These are phyloP conservation scores for Penaeus chinensis DNA, from an alignment of 1,140 invertebrate species.

Conservation along the genomic window DNA sequence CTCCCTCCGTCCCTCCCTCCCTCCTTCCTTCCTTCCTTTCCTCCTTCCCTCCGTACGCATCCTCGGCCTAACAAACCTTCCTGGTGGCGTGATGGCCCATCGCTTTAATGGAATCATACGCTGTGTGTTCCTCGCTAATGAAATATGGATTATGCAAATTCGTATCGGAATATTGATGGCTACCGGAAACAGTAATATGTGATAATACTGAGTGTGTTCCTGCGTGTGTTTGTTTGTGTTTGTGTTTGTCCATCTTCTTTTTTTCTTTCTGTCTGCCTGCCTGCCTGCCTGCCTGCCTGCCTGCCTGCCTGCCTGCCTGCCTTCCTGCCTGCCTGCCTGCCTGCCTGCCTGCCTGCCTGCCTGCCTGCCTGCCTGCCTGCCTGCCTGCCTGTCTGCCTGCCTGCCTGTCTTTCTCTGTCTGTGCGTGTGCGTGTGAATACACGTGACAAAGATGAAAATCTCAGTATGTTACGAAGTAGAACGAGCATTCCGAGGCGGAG, in stretches of 20 bases:
- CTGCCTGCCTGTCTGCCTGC: neutral
- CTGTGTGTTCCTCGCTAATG: conserved; percentile 50
- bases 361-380: neutral
- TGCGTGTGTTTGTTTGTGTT: neutral
- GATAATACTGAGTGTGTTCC: neutral
- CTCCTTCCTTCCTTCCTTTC: neutral
- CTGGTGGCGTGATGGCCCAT: too few species aligned
- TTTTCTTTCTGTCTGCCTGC: neutral
- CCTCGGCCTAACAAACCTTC: neutral
- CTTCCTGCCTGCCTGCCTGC: neutral
- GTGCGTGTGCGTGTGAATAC: neutral
- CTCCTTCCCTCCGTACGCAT: neutral
- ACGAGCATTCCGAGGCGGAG: neutral
- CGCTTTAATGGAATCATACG: conserved; percentile 48
- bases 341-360: neutral
- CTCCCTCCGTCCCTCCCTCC: neutral
- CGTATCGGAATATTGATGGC: conserved; percentile 50
- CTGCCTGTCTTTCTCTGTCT: neutral
- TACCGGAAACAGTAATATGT: conserved; percentile 27
- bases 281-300: neutral
- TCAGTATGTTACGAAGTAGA: neutral
- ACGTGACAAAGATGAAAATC: too few species aligned
- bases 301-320: neutral
- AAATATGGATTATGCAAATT: conserved; percentile 58
- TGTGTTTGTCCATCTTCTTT: neutral